Percentiles rank a stretch among this genome's conserved stretches.
Evolutionary conservation across 1,140 invertebrate genomes (phyloP).

Genomic region (Sitophilus oryzae): DNA sequence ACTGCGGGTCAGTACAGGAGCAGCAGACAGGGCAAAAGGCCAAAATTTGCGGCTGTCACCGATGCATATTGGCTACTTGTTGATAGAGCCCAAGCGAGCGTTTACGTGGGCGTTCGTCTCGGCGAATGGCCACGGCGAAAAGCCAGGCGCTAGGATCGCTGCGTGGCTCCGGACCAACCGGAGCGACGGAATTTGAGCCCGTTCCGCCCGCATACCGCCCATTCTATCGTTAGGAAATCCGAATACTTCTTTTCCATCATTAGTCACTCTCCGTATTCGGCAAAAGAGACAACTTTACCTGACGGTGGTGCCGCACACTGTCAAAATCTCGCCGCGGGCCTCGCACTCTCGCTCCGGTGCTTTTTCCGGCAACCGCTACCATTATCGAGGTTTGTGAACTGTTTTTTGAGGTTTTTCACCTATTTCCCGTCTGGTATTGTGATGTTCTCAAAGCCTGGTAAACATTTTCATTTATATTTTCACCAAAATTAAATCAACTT

Average conservation of each 20-base stretch:
- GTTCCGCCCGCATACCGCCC: conserved; percentile 29
- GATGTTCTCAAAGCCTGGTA: too few relatives aligned
- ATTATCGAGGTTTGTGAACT: conserved; percentile 17
- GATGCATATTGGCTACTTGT: conserved; percentile 45
- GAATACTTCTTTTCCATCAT: conserved; percentile 29
- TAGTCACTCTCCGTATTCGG: conserved; percentile 35
- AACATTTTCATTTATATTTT: too few relatives aligned
- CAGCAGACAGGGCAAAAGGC: conserved; percentile 7
- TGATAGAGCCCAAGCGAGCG: conserved; percentile 31
- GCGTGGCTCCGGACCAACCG: conserved; percentile 39
- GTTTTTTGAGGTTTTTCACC: conserved; percentile 3
- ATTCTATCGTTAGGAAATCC: conserved; percentile 21
- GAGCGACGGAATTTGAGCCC: conserved; percentile 17
- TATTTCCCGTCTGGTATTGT: too few relatives aligned
- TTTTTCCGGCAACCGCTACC: not conserved
- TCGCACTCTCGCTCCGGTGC: too few relatives aligned
- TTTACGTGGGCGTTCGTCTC: conserved; percentile 22
- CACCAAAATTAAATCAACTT: too few relatives aligned
- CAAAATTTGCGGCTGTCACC: conserved; percentile 19
- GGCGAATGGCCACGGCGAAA: conserved; percentile 33
- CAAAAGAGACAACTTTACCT: conserved; percentile 15
- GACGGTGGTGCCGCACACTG: not conserved
- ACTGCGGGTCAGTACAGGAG: conserved; percentile 26
- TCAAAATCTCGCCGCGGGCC: too few relatives aligned
- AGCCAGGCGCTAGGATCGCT: conserved; percentile 29